These are phyloP conservation scores for Coleophora flavipennella DNA, from an alignment of 2,888 invertebrate species.

Conservation along the genomic window DNA sequence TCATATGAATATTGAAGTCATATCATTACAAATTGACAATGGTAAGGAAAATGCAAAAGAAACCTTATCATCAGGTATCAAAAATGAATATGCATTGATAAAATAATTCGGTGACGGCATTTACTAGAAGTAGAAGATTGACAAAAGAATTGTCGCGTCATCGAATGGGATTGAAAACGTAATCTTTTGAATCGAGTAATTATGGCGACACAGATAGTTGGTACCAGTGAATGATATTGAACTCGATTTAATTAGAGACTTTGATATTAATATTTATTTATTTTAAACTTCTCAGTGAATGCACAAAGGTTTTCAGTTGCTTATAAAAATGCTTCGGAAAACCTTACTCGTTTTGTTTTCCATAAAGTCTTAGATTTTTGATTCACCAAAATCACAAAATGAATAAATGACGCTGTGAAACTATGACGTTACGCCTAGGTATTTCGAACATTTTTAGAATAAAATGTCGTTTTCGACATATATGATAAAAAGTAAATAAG, in stretches of 20 bases:
- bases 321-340: too few species aligned
- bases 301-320: too few species aligned
- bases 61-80: constrained; percentile 1
- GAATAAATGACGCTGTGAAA: too few species aligned
- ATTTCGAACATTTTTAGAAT: too few species aligned
- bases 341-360: too few species aligned
- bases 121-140: constrained; percentile 14
- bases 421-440: too few species aligned
- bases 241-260: constrained; percentile 7
- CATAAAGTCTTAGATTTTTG: too few species aligned
- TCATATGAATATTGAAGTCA: constrained; percentile 18
- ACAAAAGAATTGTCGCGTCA: constrained; percentile 41
- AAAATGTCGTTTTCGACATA: too few species aligned
- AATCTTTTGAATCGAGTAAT: constrained; percentile 14
- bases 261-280: too few species aligned
- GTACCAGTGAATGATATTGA: constrained; percentile 3
- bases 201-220: constrained; percentile 4
- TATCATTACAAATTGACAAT: constrained; percentile 9
- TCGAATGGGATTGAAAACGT: constrained; percentile 25
- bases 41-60: background rate
- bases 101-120: background rate
- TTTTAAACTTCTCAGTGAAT: too few species aligned
- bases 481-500: too few species aligned
- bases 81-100: constrained; percentile 14
- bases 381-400: too few species aligned